Conservation (phyloP, 2,113 vertebrate species). For the Mola mola region DNA sequence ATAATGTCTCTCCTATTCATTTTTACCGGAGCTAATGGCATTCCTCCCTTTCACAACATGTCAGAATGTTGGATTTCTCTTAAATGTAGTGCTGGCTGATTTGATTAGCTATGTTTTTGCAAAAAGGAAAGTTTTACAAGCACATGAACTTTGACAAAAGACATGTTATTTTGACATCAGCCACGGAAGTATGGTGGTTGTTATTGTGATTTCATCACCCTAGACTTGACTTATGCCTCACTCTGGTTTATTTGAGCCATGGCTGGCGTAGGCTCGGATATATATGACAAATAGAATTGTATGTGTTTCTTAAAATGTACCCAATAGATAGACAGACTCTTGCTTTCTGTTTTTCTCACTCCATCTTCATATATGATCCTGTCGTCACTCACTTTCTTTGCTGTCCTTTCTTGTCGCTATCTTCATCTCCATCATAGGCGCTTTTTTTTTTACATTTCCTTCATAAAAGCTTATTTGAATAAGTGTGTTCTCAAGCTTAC, state of each 20-base stretch:
- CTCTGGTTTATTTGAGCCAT: constrained; percentile 27
- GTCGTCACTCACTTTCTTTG: neutral
- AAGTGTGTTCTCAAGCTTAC: neutral
- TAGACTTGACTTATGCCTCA: no score
- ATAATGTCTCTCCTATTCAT: constrained; percentile 57
- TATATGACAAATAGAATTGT: constrained; percentile 14
- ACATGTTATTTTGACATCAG: no score
- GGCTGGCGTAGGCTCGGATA: constrained; percentile 1
- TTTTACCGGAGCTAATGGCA: constrained; percentile 37
- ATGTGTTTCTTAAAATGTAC: constrained; percentile 5
- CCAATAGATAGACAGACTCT: no score
- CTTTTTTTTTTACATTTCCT: neutral
- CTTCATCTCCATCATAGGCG: neutral
- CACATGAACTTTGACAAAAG: constrained; percentile 43
- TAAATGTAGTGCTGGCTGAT: constrained; percentile 54
- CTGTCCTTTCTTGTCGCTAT: neutral
- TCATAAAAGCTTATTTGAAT: neutral
- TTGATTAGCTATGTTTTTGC: constrained; percentile 32
- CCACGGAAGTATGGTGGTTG: constrained; percentile 38
- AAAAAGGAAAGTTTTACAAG: constrained; percentile 18
- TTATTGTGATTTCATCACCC: no score
- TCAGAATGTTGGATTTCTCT: constrained; percentile 34
- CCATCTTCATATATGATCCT: no score
- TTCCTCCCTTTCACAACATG: constrained; percentile 33
- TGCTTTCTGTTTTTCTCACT: no score